Percentiles rank a stretch among this genome's conserved stretches.
phyloP scores from a whole-genome alignment of 2,888 invertebrate species.

The Agriopis marginaria region DNA sequence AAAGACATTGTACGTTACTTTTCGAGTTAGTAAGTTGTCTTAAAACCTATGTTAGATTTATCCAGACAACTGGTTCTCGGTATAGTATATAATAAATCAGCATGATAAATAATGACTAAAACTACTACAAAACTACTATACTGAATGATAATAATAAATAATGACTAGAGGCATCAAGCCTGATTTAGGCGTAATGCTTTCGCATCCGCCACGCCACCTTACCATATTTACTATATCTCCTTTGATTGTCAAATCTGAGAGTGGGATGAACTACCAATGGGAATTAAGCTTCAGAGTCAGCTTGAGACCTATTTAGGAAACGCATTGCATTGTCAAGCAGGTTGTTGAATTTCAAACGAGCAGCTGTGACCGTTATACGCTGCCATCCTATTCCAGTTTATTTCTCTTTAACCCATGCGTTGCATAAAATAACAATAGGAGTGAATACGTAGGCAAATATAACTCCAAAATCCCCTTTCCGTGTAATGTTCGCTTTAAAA shows the following conservation, averaged over 20 bases:
- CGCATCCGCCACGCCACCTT: no score
- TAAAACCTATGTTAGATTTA: no score
- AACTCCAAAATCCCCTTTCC: background rate
- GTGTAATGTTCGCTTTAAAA: background rate
- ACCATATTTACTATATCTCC: no score
- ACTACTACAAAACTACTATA: no score
- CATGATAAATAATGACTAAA: no score
- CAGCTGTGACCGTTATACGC: slow-evolving; percentile 5
- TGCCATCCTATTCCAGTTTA: slow-evolving; percentile 8
- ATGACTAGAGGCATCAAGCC: no score
- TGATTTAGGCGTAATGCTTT: no score
- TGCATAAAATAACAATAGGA: slow-evolving; percentile 14
- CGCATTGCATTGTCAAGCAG: slow-evolving; percentile 12
- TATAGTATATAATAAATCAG: no score
- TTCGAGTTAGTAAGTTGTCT: no score
- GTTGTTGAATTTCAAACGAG: slow-evolving; percentile 14
- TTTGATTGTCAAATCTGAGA: background rate
- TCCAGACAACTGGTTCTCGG: no score
- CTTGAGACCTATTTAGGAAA: slow-evolving; percentile 12
- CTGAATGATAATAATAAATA: no score
- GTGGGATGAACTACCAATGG: background rate
- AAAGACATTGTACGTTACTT: no score
- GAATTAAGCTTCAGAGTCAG: slow-evolving; percentile 5
- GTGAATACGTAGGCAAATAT: background rate
- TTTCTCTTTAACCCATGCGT: slow-evolving; percentile 4